Evolutionary conservation across 2,888 invertebrate genomes (phyloP), one percentile per base, ranked within the genome.

Genomic region (Troilus luridus): DNA sequence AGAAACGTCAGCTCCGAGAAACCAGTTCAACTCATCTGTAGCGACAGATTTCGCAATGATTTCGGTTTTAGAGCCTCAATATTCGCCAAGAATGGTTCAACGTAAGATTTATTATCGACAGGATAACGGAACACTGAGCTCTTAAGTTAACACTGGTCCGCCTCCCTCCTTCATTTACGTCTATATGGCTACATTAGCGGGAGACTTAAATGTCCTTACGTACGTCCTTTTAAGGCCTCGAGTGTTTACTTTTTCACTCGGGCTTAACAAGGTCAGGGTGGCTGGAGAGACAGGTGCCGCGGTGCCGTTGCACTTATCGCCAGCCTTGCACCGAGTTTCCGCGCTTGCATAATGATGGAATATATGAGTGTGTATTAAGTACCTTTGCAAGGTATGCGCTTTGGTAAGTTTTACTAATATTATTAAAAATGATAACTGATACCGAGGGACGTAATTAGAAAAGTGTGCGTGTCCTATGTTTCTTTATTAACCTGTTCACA

Each of bases 211-310:
- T 21, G 85, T 77, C 72, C 72, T 77, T 77, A 56, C 21, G 14
- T 58, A 21, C 85, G 85, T 27, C 85, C 85, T 85, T 85, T 85
- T 85, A 85, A 85, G 85, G 85, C 41, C 85, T 58, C 11, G 21
- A n/a, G 56, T n/a, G 85, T 85, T 85, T 56, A 85, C 85, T 85
- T 85, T 85, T 85, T 58, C 85, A 56, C 12, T n/a, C n/a, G 41
- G 12, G 85, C 85, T 58, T 85, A 85, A 85, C 85, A 85, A 85
- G 85, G 85, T 85, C 85, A 85, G 85, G 85, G 85, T n/a, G 56
- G 17, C 27, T 77, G 9, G 8, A 14, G 85, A 19, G 56, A 54
- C 85, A 85, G 85, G 85, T 85, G 72, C 5, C 72, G 27, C 19
- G n/a, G 54, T 10, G 85, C 56, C 56, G 27, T 21, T 85, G 85